These are phyloP conservation scores for Albula goreensis DNA, from an alignment of 2,113 vertebrate species.

Conservation along the genomic window DNA sequence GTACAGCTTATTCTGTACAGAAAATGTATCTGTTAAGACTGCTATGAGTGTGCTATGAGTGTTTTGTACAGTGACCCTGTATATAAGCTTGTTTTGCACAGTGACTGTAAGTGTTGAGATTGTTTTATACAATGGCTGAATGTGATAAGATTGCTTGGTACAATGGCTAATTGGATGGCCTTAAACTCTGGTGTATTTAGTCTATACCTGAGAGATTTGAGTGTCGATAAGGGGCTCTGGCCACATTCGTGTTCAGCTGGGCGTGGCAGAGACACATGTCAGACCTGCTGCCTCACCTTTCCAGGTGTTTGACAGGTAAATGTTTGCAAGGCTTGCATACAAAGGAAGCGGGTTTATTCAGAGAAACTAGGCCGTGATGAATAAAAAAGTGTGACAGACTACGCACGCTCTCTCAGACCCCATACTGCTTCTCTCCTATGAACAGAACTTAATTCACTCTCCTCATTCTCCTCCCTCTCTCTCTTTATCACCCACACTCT, in stretches of 20 bases:
- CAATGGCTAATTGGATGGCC: too few species aligned
- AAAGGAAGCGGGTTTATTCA: slow-evolving; percentile 25
- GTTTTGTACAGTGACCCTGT: not conserved
- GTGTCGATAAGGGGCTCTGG: not conserved
- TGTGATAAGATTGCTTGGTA: too few species aligned
- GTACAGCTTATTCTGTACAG: too few species aligned
- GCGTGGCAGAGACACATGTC: not conserved
- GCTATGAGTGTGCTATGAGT: too few species aligned
- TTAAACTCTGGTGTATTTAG: slow-evolving; percentile 19
- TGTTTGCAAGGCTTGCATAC: not conserved
- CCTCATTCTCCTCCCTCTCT: not conserved
- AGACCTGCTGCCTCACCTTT: not conserved
- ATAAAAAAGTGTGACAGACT: too few species aligned
- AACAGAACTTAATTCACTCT: not conserved
- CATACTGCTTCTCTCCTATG: too few species aligned
- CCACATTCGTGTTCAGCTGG: not conserved
- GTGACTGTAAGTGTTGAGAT: not conserved
- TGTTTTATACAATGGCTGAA: not conserved
- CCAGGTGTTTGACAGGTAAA: slow-evolving; percentile 25
- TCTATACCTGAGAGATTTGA: slow-evolving; percentile 4
- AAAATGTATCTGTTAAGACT: too few species aligned
- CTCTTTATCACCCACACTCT: too few species aligned
- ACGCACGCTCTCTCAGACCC: too few species aligned
- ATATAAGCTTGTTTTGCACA: too few species aligned
- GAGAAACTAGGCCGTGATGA: slow-evolving; percentile 32